phyloP scores from a whole-genome alignment of 2,113 vertebrate species.

The Pelmatolapia mariae region DNA sequence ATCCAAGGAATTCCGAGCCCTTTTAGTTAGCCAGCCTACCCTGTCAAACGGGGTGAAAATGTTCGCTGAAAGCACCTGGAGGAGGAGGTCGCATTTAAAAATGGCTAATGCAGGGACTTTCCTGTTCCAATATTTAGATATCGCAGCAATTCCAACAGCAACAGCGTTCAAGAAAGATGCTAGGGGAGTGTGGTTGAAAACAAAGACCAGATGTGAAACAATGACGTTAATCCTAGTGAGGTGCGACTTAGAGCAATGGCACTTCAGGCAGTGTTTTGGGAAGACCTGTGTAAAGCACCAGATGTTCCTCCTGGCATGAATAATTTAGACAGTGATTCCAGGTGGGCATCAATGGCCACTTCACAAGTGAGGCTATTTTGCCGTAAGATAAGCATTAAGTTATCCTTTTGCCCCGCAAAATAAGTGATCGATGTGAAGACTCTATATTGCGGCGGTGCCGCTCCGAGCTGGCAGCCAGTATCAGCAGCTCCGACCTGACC shows the following conservation, averaged over 20 bases:
- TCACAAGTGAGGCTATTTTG: neutral
- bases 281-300: neutral
- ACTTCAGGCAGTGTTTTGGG: neutral
- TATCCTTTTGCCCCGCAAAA: neutral
- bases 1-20: constrained; percentile 11
- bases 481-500: no score
- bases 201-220: neutral
- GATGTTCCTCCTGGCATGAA: constrained; percentile 12
- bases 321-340: neutral
- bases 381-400: neutral
- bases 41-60: constrained; percentile 25
- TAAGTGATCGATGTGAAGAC: neutral
- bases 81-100: constrained; percentile 16
- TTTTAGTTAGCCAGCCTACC: constrained; percentile 15
- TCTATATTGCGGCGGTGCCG: no score
- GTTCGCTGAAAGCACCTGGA: constrained; percentile 20
- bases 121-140: constrained; percentile 30
- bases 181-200: neutral
- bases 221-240: neutral
- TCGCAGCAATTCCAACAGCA: neutral
- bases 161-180: neutral
- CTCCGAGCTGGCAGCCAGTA: no score
- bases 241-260: neutral
- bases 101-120: neutral
- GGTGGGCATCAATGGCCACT: constrained; percentile 1